Evolutionary conservation across 92 coral and sea anemone genomes (phyloP).

Genomic region (Phenganax marumi): DNA sequence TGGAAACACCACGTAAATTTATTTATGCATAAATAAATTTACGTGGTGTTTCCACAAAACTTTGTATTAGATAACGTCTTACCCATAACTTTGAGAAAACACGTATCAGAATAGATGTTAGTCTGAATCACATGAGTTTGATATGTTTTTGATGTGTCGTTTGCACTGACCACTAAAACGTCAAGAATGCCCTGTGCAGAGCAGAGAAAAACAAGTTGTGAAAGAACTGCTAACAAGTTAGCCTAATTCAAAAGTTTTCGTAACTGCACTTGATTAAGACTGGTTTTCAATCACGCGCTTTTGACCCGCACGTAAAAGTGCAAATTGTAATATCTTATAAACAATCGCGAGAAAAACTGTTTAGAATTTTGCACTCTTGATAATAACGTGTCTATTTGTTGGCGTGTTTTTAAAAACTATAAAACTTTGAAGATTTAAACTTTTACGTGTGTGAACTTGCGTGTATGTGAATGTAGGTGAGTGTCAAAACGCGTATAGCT

Average conservation of each 20-base stretch:
- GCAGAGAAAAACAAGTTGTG: background rate
- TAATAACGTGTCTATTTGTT: too few relatives aligned
- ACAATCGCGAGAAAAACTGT: too few relatives aligned
- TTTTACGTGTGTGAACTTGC: too few relatives aligned
- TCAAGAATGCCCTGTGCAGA: conserved; percentile 66
- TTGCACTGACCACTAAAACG: conserved; percentile 56
- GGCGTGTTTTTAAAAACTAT: too few relatives aligned
- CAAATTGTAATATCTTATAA: conserved; percentile 17
- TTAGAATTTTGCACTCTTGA: too few relatives aligned
- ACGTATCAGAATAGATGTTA: conserved; percentile 72
- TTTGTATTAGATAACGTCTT: conserved; percentile 41
- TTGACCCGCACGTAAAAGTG: background rate
- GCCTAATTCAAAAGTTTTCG: background rate
- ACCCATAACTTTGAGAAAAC: conserved; percentile 86
- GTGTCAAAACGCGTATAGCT: too few relatives aligned
- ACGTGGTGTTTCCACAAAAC: too few relatives aligned
- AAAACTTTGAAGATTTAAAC: too few relatives aligned
- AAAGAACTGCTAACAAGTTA: background rate
- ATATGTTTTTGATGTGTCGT: conserved; percentile 28
- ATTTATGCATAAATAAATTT: too few relatives aligned
- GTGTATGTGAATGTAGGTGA: too few relatives aligned
- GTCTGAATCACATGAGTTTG: conserved; percentile 75
- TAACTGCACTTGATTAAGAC: background rate
- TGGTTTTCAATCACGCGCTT: background rate
- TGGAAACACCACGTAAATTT: too few relatives aligned